These are phyloP conservation scores for Athripsodes cinereus DNA, from an alignment of 2,888 invertebrate species.

Conservation along the genomic window DNA sequence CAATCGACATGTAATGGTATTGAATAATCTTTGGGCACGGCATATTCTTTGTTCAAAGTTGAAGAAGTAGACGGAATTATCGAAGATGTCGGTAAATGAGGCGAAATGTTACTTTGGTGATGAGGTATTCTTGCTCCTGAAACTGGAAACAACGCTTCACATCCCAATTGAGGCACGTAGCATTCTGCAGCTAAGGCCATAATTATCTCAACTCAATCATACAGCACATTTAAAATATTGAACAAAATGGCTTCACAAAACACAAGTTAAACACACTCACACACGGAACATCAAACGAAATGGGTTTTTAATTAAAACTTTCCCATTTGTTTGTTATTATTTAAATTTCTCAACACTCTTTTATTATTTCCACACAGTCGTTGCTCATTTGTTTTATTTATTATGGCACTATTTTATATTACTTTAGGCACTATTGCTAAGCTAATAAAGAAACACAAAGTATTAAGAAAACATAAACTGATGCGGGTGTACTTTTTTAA, in stretches of 20 bases:
- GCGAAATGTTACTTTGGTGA: conserved; percentile 47
- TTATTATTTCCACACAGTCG: neutral
- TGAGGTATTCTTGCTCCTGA: conserved; percentile 35
- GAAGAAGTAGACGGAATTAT: conserved; percentile 25
- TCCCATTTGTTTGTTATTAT: no score
- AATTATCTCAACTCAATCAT: neutral
- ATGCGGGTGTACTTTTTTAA: neutral
- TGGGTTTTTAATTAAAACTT: no score
- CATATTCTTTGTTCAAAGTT: neutral
- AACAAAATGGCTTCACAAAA: neutral
- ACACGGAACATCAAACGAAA: neutral
- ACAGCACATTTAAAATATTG: neutral
- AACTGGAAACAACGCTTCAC: conserved; percentile 36
- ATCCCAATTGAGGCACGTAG: conserved; percentile 35
- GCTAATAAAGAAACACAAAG: neutral
- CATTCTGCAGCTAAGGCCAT: conserved; percentile 36
- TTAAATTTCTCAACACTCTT: neutral
- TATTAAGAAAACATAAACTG: no score
- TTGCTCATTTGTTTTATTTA: neutral
- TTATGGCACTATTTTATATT: neutral
- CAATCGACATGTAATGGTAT: conserved; percentile 85
- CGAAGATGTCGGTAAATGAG: conserved; percentile 36
- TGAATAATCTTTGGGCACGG: conserved; percentile 68
- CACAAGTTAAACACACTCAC: neutral
- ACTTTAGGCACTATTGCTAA: neutral